Base-by-base conservation (phyloP, 2,888 invertebrate species). In the Chalcosyrphus nemorum region DNA sequence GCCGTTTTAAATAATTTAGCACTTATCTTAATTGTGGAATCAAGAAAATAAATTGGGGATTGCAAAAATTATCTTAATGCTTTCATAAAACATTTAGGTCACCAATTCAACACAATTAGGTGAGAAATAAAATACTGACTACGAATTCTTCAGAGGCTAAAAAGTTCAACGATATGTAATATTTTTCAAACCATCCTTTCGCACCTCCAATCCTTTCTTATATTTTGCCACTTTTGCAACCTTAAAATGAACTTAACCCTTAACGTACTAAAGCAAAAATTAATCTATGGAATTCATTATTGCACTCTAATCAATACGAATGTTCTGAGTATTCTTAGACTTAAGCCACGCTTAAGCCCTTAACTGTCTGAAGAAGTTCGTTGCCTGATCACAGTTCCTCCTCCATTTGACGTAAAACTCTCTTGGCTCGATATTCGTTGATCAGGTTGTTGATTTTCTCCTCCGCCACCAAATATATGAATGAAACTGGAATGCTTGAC, bases 401-500 rank as follows among this genome's bases (percentile, higher is more conserved):
- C 57, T 24, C 78, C 78, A 43, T 82, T 78, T 21, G 78, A 78
- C 1, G 54, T 32, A 32, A 59, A 78, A 35, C 68, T 74, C 41
- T 82, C 68, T 38, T 61, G 66, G 7, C 61, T 72, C 1, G 72
- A 13, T 24, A 63, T 68, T 63, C 72, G 77, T 11, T 80, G 74
- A 0, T 80, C 81, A 4, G 35, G 59, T n/a, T 56, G 54, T 15
- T 72, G 68, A 50, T 41, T 56, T 21, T 87, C 86, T 13, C 88
- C 88, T 86, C 90, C 63, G 17, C 65, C 89, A 21, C 65, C 89
- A 86, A 90, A 89, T 86, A 90, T 87, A 81, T 91, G 91, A 86
- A 91, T 89, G 68, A 91, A 88, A 87, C 90, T 91, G 87, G 91
- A 90, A 89, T 91, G 91, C 86, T 91, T 90, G 24, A 87, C 89